phyloP scores from a whole-genome alignment of 2,888 invertebrate species.

The Villa cingulata region DNA sequence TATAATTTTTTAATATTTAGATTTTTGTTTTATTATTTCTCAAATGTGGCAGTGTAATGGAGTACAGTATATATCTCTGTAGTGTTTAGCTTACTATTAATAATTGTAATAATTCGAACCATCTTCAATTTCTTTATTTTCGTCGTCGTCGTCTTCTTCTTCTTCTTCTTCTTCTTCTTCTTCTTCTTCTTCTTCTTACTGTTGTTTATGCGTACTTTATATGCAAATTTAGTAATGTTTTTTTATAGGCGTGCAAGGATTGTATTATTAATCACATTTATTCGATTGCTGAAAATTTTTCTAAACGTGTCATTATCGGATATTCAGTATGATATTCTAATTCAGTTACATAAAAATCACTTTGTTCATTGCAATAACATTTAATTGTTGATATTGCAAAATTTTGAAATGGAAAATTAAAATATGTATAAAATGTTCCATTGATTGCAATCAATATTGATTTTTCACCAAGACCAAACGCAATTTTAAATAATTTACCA shows the following conservation, averaged over 20 bases:
- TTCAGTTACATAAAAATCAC: slow-evolving; percentile 28
- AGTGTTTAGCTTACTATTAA: too few species aligned
- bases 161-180: too few species aligned
- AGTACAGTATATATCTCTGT: too few species aligned
- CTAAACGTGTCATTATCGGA: slow-evolving; percentile 27
- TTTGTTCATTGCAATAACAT: slow-evolving; percentile 23
- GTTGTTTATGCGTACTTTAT: too few species aligned
- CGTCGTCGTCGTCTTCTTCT: too few species aligned
- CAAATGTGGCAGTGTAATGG: too few species aligned
- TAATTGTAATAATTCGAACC: too few species aligned
- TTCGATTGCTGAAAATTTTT: slow-evolving; percentile 23
- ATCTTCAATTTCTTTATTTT: too few species aligned
- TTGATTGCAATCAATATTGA: slow-evolving; percentile 33
- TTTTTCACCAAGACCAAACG: slow-evolving; percentile 32
- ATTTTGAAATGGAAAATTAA: slow-evolving; percentile 29
- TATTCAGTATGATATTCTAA: slow-evolving; percentile 32
- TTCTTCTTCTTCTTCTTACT: too few species aligned
- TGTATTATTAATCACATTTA: neutral
- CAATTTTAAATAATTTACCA: slow-evolving; percentile 32
- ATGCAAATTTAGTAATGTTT: too few species aligned
- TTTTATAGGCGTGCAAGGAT: neutral
- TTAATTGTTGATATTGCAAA: slow-evolving; percentile 33
- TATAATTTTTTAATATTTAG: too few species aligned
- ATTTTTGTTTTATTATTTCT: too few species aligned
- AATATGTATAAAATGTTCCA: slow-evolving; percentile 34